These are phyloP conservation scores for Opisthocomus hoazin DNA, from an alignment of 2,113 vertebrate genomes.

Conservation along the genomic window DNA sequence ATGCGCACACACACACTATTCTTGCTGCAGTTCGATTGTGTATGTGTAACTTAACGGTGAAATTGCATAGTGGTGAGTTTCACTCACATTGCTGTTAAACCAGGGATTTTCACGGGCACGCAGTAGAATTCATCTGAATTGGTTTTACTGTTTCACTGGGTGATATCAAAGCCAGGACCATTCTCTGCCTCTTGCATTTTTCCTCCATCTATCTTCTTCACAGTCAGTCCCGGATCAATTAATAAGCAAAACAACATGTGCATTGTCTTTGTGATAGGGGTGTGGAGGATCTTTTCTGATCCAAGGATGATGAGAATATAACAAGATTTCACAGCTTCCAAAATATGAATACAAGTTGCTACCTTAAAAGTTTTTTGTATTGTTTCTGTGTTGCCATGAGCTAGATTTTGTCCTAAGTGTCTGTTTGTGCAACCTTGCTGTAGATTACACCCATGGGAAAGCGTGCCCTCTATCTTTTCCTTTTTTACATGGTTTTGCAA, in stretches of 20 bases:
- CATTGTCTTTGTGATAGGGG: background rate
- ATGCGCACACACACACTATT: background rate
- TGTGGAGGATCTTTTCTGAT: background rate
- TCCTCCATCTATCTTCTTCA: background rate
- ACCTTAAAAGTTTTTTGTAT: background rate
- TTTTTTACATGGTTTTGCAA: background rate
- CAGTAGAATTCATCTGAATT: background rate
- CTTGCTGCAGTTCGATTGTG: background rate
- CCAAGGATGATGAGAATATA: background rate
- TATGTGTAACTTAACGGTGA: background rate
- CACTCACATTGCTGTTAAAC: background rate
- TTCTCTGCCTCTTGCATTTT: background rate
- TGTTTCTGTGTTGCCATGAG: background rate
- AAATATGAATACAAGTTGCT: background rate
- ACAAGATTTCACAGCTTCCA: background rate
- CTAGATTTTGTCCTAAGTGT: background rate
- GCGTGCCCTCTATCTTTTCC: background rate
- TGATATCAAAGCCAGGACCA: background rate
- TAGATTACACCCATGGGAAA: background rate
- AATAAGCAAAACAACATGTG: background rate
- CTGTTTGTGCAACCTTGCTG: background rate
- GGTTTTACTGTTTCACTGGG: background rate
- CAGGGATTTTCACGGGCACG: background rate
- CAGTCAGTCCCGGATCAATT: background rate
- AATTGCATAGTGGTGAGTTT: background rate